Percentiles rank a stretch among this genome's conserved stretches.
Conservation (phyloP, 2,888 invertebrate genomes). For the Acanthosepion pharaonis region DNA sequence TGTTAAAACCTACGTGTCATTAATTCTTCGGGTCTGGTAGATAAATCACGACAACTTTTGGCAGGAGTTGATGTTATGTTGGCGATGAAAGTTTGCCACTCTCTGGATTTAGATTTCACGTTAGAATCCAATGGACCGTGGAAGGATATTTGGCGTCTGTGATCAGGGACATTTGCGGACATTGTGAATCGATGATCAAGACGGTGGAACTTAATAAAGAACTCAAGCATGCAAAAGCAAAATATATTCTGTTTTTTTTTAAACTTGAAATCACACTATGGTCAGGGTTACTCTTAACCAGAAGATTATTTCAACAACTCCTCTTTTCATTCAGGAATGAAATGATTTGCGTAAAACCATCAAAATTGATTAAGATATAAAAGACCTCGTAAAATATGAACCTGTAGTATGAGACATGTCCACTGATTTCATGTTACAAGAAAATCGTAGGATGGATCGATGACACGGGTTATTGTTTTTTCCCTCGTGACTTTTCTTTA, state of each 20-base stretch:
- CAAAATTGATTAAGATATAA: not conserved
- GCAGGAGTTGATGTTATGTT: not conserved
- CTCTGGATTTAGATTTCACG: not conserved
- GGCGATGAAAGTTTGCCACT: not conserved
- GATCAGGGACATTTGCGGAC: not conserved
- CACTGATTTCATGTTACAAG: too few relatives aligned
- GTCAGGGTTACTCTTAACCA: not conserved
- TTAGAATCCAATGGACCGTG: not conserved
- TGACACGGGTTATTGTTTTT: too few relatives aligned
- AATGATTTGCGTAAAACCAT: not conserved
- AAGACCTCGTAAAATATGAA: not conserved
- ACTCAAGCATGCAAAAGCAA: not conserved
- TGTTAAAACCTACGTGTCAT: not conserved
- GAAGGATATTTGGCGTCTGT: not conserved
- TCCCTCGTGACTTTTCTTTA: too few relatives aligned
- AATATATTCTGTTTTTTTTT: not conserved
- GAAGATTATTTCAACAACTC: not conserved
- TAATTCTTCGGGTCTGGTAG: not conserved
- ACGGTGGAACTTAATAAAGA: not conserved
- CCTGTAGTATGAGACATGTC: too few relatives aligned
- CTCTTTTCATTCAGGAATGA: not conserved
- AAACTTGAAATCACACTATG: not conserved
- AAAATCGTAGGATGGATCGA: too few relatives aligned
- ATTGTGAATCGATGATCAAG: not conserved
- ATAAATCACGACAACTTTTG: not conserved